Percentiles rank a stretch among this genome's conserved stretches.
These are phyloP conservation scores for Saccostrea cuccullata DNA, from an alignment of 1,140 invertebrate species.

Conservation along the genomic window DNA sequence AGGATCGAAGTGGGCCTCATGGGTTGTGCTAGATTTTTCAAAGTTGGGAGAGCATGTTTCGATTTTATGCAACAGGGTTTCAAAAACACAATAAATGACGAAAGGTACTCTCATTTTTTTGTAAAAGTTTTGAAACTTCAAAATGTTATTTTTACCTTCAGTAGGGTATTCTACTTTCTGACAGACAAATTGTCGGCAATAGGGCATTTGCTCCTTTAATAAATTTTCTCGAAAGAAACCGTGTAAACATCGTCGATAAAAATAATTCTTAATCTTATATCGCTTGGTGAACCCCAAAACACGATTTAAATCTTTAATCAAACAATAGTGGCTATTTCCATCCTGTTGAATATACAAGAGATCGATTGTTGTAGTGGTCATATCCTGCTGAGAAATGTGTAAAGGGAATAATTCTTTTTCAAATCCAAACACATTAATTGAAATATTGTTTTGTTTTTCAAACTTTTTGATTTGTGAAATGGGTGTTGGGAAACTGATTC, in stretches of 20 bases:
- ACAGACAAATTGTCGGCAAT: slow-evolving; percentile 38
- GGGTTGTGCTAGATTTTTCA: slow-evolving; percentile 3
- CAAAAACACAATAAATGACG: slow-evolving; percentile 53
- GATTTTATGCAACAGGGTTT: slow-evolving; percentile 30
- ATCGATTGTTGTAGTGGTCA: background rate
- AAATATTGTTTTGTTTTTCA: slow-evolving; percentile 46
- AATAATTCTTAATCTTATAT: slow-evolving; percentile 31
- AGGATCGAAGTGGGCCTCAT: background rate
- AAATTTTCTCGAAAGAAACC: slow-evolving; percentile 48
- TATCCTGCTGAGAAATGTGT: slow-evolving; percentile 25
- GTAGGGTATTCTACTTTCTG: slow-evolving; percentile 43
- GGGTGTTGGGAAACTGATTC: slow-evolving; percentile 40
- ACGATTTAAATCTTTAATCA: slow-evolving; percentile 52
- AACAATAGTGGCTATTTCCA: slow-evolving; percentile 51
- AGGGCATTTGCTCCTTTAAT: slow-evolving; percentile 21
- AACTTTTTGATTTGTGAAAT: slow-evolving; percentile 35
- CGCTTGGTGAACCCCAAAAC: slow-evolving; percentile 43
- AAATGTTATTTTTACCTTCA: slow-evolving; percentile 47
- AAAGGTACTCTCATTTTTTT: slow-evolving; percentile 48
- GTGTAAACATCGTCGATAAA: slow-evolving; percentile 55
- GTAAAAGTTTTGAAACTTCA: slow-evolving; percentile 43
- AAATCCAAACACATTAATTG: slow-evolving; percentile 50
- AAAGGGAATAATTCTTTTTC: slow-evolving; percentile 46
- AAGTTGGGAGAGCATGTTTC: slow-evolving; percentile 40
- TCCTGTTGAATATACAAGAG: slow-evolving; percentile 36